Conservation (phyloP, 1,140 invertebrate genomes). For the Brachionus asplanchnoidis region DNA sequence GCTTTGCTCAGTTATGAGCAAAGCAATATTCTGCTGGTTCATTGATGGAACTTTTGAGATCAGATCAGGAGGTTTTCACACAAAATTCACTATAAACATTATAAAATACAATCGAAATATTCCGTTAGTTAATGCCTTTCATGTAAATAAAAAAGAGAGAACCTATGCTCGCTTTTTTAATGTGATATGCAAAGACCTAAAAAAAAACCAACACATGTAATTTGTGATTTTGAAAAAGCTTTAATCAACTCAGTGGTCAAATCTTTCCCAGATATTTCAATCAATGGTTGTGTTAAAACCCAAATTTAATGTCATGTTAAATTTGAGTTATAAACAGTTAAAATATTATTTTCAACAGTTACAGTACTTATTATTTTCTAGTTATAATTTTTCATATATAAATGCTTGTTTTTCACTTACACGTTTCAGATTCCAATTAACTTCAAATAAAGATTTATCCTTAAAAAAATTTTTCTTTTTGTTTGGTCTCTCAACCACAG, state of each 20-base stretch:
- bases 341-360: too few species aligned
- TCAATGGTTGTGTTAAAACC: too few species aligned
- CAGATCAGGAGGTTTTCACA: background rate
- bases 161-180: background rate
- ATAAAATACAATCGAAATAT: constrained; percentile 5
- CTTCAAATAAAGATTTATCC: too few species aligned
- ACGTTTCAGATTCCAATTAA: too few species aligned
- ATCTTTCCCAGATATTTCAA: background rate
- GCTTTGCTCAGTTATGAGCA: background rate
- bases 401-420: too few species aligned
- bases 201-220: background rate
- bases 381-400: too few species aligned
- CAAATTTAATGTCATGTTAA: too few species aligned
- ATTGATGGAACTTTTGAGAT: constrained; percentile 17
- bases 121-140: background rate
- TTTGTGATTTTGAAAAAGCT: constrained; percentile 10
- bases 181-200: background rate
- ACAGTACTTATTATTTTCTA: too few species aligned
- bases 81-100: background rate
- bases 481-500: too few species aligned
- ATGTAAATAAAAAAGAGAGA: background rate
- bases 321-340: too few species aligned
- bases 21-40: background rate
- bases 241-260: background rate
- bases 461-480: too few species aligned